phyloP scores from a whole-genome alignment of 2,113 vertebrate species.

The Micronisus gabar region DNA sequence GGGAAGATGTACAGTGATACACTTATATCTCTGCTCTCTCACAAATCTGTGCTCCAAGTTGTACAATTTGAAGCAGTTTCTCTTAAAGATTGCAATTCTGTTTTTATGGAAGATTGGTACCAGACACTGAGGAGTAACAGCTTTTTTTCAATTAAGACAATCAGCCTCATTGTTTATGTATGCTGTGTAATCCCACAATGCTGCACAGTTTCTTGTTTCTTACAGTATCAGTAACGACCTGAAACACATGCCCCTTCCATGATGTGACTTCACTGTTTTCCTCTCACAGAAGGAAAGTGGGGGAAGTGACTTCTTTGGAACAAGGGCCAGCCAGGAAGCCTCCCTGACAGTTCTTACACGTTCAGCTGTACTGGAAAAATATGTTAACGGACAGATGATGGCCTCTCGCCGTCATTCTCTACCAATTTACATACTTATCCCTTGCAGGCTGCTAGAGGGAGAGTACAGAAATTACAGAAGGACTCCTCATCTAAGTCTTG shows the following conservation, averaged over 20 bases:
- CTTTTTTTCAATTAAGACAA: neutral
- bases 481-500: too few species aligned
- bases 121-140: neutral
- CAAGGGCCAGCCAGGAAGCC: neutral
- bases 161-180: neutral
- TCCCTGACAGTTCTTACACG: too few species aligned
- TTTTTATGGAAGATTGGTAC: neutral
- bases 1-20: neutral
- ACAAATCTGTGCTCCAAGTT: neutral
- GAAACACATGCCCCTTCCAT: accelerated
- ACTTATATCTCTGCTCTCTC: neutral
- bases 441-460: neutral
- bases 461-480: neutral
- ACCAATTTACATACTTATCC: neutral
- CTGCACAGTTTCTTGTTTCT: neutral
- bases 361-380: neutral
- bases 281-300: accelerated
- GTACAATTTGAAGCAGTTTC: neutral
- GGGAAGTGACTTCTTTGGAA: too few species aligned
- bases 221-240: too few species aligned
- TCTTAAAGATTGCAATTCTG: neutral
- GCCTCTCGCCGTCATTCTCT: neutral
- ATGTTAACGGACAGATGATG: too few species aligned
- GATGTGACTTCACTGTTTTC: neutral
- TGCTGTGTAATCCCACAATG: neutral